These are phyloP conservation scores for Eupithecia subumbrata DNA, from an alignment of 2,888 invertebrate species.

Conservation along the genomic window DNA sequence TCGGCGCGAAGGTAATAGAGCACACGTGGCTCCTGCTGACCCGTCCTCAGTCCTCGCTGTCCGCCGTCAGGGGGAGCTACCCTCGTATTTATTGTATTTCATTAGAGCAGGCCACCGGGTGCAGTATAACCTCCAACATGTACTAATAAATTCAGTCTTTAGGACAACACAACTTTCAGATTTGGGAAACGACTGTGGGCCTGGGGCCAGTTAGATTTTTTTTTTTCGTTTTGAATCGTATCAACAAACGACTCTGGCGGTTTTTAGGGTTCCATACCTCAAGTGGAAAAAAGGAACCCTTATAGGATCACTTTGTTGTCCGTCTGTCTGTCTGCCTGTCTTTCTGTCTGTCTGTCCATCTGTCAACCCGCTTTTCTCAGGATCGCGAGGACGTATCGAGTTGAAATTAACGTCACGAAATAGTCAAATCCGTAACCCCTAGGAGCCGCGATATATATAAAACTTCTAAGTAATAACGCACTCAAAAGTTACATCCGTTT, in stretches of 20 bases:
- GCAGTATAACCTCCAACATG: not conserved
- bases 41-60: not conserved
- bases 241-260: not conserved
- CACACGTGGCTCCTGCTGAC: not conserved
- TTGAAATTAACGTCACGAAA: too few relatives aligned
- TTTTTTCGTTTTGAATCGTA: not conserved
- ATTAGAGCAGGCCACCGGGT: not conserved
- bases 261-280: too few relatives aligned
- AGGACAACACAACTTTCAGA: not conserved
- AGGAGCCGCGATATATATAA: too few relatives aligned
- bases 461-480: too few relatives aligned
- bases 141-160: not conserved
- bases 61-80: not conserved
- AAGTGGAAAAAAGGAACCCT: too few relatives aligned
- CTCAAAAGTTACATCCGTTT: too few relatives aligned
- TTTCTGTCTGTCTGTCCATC: too few relatives aligned
- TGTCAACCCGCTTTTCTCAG: too few relatives aligned
- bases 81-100: not conserved
- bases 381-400: too few relatives aligned
- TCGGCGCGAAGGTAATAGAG: not conserved
- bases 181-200: not conserved
- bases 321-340: too few relatives aligned
- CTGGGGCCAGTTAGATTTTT: not conserved
- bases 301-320: too few relatives aligned
- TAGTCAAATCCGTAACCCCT: too few relatives aligned